Evolutionary conservation across 2,888 invertebrate genomes (phyloP).

Genomic region (Scaptomyza parva): DNA sequence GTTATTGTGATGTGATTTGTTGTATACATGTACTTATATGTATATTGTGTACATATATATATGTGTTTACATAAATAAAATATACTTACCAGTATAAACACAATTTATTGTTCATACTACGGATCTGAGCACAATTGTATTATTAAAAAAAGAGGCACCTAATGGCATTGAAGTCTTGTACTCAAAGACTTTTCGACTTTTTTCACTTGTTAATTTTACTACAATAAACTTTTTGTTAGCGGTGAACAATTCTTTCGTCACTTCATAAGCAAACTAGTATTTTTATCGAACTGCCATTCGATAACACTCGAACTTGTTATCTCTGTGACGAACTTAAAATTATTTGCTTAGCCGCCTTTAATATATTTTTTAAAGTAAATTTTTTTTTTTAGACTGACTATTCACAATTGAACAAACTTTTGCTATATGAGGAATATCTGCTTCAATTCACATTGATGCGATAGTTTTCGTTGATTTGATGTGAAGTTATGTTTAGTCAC

Average conservation of each 20-base stretch:
- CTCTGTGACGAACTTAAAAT: background rate
- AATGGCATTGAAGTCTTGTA: slow-evolving; percentile 27
- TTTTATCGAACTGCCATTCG: slow-evolving; percentile 7
- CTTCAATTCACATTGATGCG: background rate
- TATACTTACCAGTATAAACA: slow-evolving; percentile 16
- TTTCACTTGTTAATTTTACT: slow-evolving; percentile 39
- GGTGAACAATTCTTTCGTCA: slow-evolving; percentile 11
- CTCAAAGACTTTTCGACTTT: slow-evolving; percentile 24
- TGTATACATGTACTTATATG: slow-evolving; percentile 1
- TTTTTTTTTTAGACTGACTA: too few relatives aligned
- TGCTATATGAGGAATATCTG: background rate
- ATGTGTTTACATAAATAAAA: slow-evolving; percentile 5
- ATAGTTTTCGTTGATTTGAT: background rate
- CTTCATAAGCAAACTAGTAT: slow-evolving; percentile 5
- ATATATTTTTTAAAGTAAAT: background rate
- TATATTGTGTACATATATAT: slow-evolving; percentile 6
- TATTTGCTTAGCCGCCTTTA: background rate
- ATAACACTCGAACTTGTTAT: background rate
- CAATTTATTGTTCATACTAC: slow-evolving; percentile 27
- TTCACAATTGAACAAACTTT: too few relatives aligned
- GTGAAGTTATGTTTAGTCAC: background rate
- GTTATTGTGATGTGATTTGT: slow-evolving; percentile 18
- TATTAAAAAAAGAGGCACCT: slow-evolving; percentile 32
- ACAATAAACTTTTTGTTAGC: slow-evolving; percentile 20
- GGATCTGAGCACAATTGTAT: slow-evolving; percentile 12